These are phyloP conservation scores for Limnephilus lunatus DNA, from an alignment of 2,888 invertebrate genomes.

Conservation along the genomic window DNA sequence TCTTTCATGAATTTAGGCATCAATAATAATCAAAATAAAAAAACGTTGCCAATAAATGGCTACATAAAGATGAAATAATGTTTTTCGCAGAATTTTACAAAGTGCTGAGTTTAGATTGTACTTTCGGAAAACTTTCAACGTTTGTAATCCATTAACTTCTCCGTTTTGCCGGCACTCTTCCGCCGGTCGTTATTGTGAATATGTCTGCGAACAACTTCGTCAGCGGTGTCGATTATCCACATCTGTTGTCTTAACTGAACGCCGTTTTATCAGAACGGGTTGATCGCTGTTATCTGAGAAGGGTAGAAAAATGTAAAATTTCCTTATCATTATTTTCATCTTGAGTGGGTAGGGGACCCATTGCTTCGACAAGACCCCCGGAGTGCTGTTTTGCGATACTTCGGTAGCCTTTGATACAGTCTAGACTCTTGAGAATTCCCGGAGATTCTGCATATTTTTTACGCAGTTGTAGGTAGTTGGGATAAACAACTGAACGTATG, in stretches of 20 bases:
- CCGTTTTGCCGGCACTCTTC: neutral
- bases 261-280: neutral
- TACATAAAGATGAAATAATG: neutral
- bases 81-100: neutral
- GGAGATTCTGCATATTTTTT: neutral
- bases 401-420: neutral
- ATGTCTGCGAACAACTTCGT: neutral
- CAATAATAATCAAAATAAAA: neutral
- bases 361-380: too few species aligned
- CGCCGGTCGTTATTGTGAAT: neutral
- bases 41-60: neutral
- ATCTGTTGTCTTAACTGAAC: neutral
- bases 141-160: constrained; percentile 11
- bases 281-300: neutral
- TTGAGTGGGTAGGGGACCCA: too few species aligned
- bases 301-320: neutral
- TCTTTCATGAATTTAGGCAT: neutral
- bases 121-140: neutral
- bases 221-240: neutral
- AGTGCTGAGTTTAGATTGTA: neutral
- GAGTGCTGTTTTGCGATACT: neutral
- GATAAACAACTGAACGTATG: neutral
- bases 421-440: neutral
- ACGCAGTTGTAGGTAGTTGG: neutral
- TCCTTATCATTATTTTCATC: neutral